Percentiles rank a stretch among this genome's conserved stretches.
Conservation (phyloP, 2,888 invertebrate species). For the Mechanitis mazaeus region DNA sequence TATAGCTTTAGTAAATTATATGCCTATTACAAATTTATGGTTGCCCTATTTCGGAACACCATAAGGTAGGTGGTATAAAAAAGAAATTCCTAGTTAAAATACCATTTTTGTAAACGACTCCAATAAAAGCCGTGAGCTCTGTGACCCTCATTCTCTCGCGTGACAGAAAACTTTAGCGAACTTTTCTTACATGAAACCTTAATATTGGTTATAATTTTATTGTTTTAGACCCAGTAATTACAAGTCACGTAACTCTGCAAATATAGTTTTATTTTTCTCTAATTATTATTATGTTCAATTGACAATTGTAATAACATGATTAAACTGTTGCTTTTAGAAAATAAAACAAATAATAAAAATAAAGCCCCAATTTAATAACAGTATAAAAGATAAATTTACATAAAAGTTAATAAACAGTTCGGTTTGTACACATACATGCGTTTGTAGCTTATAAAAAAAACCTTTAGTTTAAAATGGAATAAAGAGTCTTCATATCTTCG, state of each 20-base stretch:
- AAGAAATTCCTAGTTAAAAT: constrained; percentile 5
- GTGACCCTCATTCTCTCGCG: constrained; percentile 24
- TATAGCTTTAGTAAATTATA: too few species aligned
- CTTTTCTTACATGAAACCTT: constrained; percentile 21
- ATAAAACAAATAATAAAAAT: background rate
- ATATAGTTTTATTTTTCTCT: constrained; percentile 2
- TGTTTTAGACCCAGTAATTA: constrained; percentile 18
- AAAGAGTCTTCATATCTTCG: background rate
- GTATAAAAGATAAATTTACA: too few species aligned
- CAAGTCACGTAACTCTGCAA: constrained; percentile 3
- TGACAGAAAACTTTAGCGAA: constrained; percentile 25
- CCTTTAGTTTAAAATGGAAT: background rate
- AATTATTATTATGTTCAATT: background rate
- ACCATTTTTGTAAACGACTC: constrained; percentile 11
- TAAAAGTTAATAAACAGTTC: too few species aligned
- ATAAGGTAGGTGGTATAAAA: background rate
- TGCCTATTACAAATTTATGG: too few species aligned
- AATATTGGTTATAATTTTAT: constrained; percentile 22
- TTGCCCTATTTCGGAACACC: too few species aligned
- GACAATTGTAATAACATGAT: background rate
- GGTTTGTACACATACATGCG: too few species aligned
- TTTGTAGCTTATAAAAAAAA: background rate
- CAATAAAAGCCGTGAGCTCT: constrained; percentile 18
- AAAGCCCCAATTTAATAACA: too few species aligned
- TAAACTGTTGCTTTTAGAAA: background rate